These are phyloP conservation scores for Oconnorella tubifera DNA, from an alignment of 2,888 invertebrate genomes.

Conservation along the genomic window DNA sequence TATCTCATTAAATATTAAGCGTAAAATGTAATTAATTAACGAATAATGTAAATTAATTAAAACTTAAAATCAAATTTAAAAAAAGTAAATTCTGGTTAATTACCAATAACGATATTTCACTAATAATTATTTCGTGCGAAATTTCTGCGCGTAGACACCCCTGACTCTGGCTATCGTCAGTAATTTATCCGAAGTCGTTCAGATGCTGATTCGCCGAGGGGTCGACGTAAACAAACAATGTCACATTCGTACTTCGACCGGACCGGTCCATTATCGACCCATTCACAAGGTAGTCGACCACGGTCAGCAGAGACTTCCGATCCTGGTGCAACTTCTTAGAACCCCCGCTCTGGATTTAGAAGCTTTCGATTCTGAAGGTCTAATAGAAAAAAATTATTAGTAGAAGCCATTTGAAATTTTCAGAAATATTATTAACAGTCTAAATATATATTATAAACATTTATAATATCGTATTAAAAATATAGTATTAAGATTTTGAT, in stretches of 20 bases:
- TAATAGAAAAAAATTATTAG: no score
- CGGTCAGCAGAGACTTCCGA: not conserved
- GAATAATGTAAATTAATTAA: no score
- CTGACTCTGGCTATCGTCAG: not conserved
- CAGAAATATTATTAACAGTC: no score
- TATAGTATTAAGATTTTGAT: no score
- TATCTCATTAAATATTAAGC: no score
- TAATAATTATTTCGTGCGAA: no score
- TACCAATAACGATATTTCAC: no score
- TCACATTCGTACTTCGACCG: not conserved
- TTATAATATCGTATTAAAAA: no score
- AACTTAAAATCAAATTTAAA: not conserved
- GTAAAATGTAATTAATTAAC: no score
- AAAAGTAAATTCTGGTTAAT: not conserved
- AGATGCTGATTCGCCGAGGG: not conserved
- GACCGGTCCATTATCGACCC: not conserved
- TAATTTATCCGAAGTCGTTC: not conserved
- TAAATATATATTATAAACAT: no score
- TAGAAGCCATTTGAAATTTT: no score
- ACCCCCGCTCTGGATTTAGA: not conserved
- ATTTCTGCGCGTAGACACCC: not conserved
- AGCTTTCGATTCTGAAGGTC: not conserved
- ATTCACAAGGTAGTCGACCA: not conserved
- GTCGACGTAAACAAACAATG: not conserved
- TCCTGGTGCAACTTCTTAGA: not conserved